Percentiles rank a stretch among this genome's conserved stretches.
Evolutionary conservation across 53 echinoderm and acorn worm species (phyloP).

Genomic region (Patiria pectinifera): DNA sequence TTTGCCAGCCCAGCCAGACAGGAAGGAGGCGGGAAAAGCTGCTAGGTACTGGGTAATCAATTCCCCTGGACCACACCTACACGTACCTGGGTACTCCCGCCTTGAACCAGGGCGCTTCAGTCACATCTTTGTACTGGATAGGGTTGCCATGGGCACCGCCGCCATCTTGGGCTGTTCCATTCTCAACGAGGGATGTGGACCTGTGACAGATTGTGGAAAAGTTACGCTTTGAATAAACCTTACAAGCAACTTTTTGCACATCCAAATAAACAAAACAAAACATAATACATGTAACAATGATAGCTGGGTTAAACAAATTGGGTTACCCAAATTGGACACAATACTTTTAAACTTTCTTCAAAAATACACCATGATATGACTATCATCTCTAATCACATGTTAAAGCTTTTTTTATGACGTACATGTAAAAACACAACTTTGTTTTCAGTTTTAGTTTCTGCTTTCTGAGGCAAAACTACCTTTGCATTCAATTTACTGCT

Average conservation of each 20-base stretch:
- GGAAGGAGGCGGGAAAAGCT: background rate
- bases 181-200: constrained; percentile 77
- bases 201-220: constrained; percentile 26
- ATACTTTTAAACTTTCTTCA: no score
- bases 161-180: constrained; percentile 54
- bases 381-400: no score
- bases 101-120: constrained; percentile 95
- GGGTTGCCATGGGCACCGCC: constrained; percentile 45
- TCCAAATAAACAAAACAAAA: no score
- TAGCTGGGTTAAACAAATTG: no score
- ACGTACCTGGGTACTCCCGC: constrained; percentile 95
- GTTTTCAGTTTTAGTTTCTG: background rate
- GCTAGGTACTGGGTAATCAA: background rate
- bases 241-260: no score
- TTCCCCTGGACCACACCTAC: constrained; percentile 7
- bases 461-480: background rate
- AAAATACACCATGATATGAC: no score
- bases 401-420: no score
- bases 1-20: constrained; percentile 1
- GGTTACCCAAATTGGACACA: no score
- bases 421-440: background rate
- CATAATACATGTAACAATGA: no score
- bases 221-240: no score
- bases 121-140: constrained; percentile 49
- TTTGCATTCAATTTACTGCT: background rate